These are phyloP conservation scores for Clarias macrocephalus DNA, from an alignment of 2,113 vertebrate species.

Conservation along the genomic window DNA sequence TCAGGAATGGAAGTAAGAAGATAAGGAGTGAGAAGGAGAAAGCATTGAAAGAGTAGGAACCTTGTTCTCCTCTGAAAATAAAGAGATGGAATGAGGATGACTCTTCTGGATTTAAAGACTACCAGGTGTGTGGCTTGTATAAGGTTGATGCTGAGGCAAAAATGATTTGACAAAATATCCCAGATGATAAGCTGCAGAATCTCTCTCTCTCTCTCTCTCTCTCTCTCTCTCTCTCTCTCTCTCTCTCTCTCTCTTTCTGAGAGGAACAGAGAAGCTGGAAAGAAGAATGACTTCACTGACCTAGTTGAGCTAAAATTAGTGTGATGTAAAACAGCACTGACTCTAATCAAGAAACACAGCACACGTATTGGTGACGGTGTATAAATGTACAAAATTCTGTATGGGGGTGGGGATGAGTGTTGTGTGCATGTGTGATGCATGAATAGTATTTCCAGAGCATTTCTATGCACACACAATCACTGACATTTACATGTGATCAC, in stretches of 20 bases:
- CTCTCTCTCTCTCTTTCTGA: constrained; percentile 1
- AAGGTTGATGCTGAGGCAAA: constrained; percentile 14
- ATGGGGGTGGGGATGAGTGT: not conserved
- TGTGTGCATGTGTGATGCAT: not conserved
- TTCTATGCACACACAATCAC: constrained; percentile 19
- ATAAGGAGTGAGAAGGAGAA: not conserved
- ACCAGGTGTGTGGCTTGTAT: constrained; percentile 40
- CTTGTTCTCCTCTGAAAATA: not conserved
- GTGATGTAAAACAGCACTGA: constrained; percentile 54
- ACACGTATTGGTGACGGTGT: constrained; percentile 8
- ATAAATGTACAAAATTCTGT: not conserved
- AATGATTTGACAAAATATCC: constrained; percentile 49
- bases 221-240: constrained; percentile 27
- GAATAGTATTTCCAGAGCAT: constrained; percentile 1
- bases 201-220: not conserved
- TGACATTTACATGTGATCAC: constrained; percentile 23
- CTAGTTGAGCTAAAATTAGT: constrained; percentile 57
- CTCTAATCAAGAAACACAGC: constrained; percentile 23
- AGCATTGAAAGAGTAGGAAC: not conserved
- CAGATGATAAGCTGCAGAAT: constrained; percentile 49
- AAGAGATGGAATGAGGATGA: constrained; percentile 48
- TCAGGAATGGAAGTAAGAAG: constrained; percentile 18
- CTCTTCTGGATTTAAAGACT: constrained; percentile 46
- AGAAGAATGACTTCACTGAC: constrained; percentile 50
- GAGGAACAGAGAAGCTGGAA: constrained; percentile 5